Evolutionary conservation across 2,888 invertebrate species (phyloP).

Genomic region (Opisthograptis luteolata): DNA sequence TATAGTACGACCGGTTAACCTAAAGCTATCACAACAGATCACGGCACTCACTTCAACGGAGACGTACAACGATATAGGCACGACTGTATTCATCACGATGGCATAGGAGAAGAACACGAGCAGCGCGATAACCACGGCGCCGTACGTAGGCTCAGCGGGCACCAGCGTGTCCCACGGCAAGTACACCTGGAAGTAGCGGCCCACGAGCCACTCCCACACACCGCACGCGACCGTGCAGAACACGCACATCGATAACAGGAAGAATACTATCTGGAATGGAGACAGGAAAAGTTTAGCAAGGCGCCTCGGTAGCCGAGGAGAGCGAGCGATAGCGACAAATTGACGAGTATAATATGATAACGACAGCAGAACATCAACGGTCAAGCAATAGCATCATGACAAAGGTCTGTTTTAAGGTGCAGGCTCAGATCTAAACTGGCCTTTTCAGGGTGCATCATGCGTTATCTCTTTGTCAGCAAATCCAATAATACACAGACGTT

Average conservation of each 20-base stretch:
- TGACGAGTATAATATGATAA: too few species aligned
- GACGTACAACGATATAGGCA: constrained; percentile 99
- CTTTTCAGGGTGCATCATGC: too few species aligned
- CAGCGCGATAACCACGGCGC: constrained; percentile 96
- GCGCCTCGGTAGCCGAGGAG: too few species aligned
- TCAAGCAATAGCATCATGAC: too few species aligned
- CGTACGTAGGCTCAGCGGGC: constrained; percentile 91
- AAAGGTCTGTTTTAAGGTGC: too few species aligned
- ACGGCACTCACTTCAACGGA: constrained; percentile 90
- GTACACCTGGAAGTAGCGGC: constrained; percentile 94
- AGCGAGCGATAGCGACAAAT: too few species aligned
- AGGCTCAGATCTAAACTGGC: too few species aligned
- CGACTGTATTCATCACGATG: constrained; percentile 99
- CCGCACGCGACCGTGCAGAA: constrained; percentile 99
- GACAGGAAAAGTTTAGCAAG: not conserved
- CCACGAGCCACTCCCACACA: constrained; percentile 98
- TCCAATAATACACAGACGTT: too few species aligned
- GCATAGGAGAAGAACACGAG: constrained; percentile 99
- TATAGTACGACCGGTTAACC: too few species aligned
- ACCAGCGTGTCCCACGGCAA: constrained; percentile 98
- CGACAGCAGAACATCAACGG: too few species aligned
- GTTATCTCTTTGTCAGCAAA: too few species aligned
- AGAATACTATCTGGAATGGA: constrained; percentile 95
- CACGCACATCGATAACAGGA: constrained; percentile 98
- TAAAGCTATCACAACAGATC: too few species aligned